These are phyloP conservation scores for Mergus octosetaceus DNA, from an alignment of 2,797 vertebrate genomes.

Conservation along the genomic window DNA sequence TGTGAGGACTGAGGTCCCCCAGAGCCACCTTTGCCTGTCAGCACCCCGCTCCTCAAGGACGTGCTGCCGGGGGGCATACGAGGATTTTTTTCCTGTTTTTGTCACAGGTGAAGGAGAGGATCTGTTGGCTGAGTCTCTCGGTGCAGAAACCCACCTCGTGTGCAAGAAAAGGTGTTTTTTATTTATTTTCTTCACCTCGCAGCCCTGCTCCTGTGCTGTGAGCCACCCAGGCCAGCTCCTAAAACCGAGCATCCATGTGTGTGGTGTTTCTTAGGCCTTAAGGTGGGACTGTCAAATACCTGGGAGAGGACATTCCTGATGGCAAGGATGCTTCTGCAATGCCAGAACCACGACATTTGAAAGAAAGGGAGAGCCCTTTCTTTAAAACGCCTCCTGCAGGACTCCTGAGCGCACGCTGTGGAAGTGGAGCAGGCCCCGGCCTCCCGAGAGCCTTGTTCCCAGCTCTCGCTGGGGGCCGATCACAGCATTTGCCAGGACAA, in stretches of 20 bases:
- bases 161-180: background rate
- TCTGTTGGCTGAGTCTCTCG: accelerated
- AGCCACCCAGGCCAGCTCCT: background rate
- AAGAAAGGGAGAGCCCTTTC: background rate
- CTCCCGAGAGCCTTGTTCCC: background rate
- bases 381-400: background rate
- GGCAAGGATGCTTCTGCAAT: background rate
- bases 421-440: background rate
- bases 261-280: accelerated
- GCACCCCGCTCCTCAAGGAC: background rate
- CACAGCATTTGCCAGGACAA: accelerated
- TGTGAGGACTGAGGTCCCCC: background rate
- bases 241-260: background rate
- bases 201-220: background rate
- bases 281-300: background rate
- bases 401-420: background rate
- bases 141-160: accelerated
- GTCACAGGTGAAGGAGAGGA: background rate
- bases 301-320: background rate
- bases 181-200: background rate
- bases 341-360: background rate
- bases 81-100: background rate
- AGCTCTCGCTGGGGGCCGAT: background rate
- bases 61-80: accelerated
- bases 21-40: background rate